Conservation (phyloP, 2,888 invertebrate genomes). For the Seira ritae region DNA sequence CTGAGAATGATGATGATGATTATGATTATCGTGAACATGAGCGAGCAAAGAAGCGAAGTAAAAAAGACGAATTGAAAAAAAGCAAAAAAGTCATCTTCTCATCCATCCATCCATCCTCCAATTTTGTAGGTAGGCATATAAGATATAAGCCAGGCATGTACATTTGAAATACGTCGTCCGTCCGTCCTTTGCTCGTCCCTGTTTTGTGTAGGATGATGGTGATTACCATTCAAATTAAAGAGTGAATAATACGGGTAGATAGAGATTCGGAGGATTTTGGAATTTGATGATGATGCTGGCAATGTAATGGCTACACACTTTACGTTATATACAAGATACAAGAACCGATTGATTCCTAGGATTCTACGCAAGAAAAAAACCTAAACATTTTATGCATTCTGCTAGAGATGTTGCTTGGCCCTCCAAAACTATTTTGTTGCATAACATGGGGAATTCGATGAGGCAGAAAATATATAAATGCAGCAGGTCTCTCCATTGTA, state of each 20-base stretch:
- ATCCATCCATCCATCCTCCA: not conserved
- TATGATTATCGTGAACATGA: not conserved
- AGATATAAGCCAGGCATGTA: too few relatives aligned
- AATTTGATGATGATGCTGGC: not conserved
- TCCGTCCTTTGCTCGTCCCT: not conserved
- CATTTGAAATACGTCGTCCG: not conserved
- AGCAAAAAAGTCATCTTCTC: not conserved
- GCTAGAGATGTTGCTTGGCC: too few relatives aligned
- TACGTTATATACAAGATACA: too few relatives aligned
- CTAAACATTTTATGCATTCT: too few relatives aligned
- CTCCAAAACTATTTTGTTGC: too few relatives aligned
- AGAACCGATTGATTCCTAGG: too few relatives aligned
- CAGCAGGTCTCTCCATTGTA: too few relatives aligned
- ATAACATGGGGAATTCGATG: too few relatives aligned
- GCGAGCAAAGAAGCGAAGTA: not conserved
- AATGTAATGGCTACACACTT: too few relatives aligned
- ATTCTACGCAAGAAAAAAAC: too few relatives aligned
- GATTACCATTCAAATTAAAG: not conserved
- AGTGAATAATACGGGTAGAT: not conserved
- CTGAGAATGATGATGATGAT: too few relatives aligned
- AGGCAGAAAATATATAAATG: too few relatives aligned
- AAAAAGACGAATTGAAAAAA: not conserved
- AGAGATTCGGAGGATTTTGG: not conserved
- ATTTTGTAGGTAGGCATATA: not conserved
- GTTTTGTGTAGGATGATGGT: not conserved